Base-by-base conservation (phyloP, 2,113 vertebrate genomes). In the Sylvilagus bachmani region DNA sequence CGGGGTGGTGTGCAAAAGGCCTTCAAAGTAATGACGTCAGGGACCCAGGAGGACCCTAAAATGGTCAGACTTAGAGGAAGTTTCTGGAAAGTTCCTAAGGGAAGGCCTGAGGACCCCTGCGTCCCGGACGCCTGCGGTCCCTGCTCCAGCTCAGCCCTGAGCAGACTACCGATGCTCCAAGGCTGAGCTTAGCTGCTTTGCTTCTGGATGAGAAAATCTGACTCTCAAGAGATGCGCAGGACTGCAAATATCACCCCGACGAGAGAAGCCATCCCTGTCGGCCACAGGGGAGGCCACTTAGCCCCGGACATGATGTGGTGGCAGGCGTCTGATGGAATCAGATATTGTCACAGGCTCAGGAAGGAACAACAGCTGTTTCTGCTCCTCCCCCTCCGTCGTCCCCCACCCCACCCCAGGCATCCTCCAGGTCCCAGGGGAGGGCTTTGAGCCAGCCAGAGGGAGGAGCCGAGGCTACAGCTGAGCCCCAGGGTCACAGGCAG, bases 291-390 rank as follows among this genome's bases (percentile, higher is more conserved):
- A 78, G 91, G 90, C 44, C 90, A 53, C 27, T 91, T 88, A 91
- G 93, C 70, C 79, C 67, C 91, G 69, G 84, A 36, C 29, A 66
- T 36, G 49, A n/a, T 61, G 67, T 6, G 81, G 79, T 58, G 67
- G 64, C 85, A 91, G 90, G 90, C 89, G 90, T 77, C 93, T 66
- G 82, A 79, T 51, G 55, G 66, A 67, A 80, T 90, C 84, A 69
- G 86, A 94, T 61, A 67, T 27, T 64, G 62, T 90, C 73, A 58
- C 5, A 5, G n/a, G 53, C 81, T 93, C 73, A 51, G 62, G 49
- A 70, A 84, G 67, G 75, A 91, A 33, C 19, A 78, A 36, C 87
- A 94, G 81, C 92, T 96, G 95, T 93, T 92, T 73, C 70, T 66
- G 61, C 44, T 71, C 53, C 81, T 62, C 17, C 53, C 2, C 2